Base-by-base conservation (phyloP, 1,140 invertebrate species). In the Cecropterus lyciades region DNA sequence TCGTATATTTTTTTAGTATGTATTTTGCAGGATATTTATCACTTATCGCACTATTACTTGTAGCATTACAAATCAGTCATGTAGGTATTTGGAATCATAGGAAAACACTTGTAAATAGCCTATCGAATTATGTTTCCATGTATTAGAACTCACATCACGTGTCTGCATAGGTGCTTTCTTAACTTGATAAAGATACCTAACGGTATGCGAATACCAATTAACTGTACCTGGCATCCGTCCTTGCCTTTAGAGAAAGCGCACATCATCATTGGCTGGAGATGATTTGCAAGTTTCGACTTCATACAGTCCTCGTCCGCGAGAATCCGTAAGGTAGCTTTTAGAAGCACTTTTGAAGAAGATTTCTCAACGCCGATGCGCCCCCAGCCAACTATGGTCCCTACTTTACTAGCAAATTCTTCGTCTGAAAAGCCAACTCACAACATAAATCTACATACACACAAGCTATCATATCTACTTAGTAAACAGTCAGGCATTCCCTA, bases 321-420 rank as follows among this genome's bases (percentile, higher is more conserved):
- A 2, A 93, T 83, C 27, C 88, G 92, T 1, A 95, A 80, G 13
- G 84, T 80, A 0, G 94, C 93, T 69, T 94, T 91, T 62, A 93
- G 79, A 1, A 95, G 83, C 17, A 86, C 91, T 48, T 88, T 92
- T 0, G 94, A 94, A 3, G 93, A 84, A 9, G 80, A 75, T 1
- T 92, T 92, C 0, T 90, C 84, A 3, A 87, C 86, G 0, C 79
- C 87, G 0, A 93, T 80, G 6, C 92, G 85, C 9, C 95, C 95
- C 95, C 95, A 96, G 6, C 95, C 95, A 1, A 93, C 88, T n/a
- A 95, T 93, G 3, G 92, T 93, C 0, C 91, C 94, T 9, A 85
- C 67, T 17, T 89, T 76, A 15, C 89, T 92, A 0, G 80, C 78
- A 70, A 94, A 94, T 57, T 93, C 84, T 79, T 88, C 75, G 11